These are phyloP conservation scores for Drosophila imparisetae DNA, from an alignment of 2,888 invertebrate species.

Conservation along the genomic window DNA sequence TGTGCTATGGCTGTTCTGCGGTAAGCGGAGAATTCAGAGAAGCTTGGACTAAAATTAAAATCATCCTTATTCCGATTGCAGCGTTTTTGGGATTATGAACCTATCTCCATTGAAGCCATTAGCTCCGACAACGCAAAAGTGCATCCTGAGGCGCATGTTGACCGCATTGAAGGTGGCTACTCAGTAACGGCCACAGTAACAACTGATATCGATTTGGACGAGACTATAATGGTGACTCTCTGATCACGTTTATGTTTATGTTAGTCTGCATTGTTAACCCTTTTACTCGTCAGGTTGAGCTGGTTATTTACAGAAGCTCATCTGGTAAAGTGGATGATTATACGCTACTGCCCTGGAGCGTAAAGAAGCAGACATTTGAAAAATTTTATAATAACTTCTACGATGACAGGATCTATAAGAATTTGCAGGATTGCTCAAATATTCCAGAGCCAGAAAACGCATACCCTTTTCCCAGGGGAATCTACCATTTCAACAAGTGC, in stretches of 20 bases:
- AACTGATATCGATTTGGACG: slow-evolving; percentile 4
- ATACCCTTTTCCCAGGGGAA: slow-evolving; percentile 1
- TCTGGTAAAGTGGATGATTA: slow-evolving; percentile 58
- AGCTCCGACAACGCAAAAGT: slow-evolving; percentile 2
- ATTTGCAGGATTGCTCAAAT: slow-evolving; percentile 48
- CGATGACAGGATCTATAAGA: slow-evolving; percentile 35
- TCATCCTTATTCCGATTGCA: not conserved
- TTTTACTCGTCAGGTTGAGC: slow-evolving; percentile 6
- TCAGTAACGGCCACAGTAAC: not conserved
- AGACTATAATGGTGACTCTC: slow-evolving; percentile 34
- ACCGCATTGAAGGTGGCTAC: slow-evolving; percentile 15
- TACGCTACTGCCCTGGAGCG: slow-evolving; percentile 31
- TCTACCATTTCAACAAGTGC: slow-evolving; percentile 28
- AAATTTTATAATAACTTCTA: slow-evolving; percentile 37
- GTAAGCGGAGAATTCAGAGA: slow-evolving; percentile 18
- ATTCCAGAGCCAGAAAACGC: slow-evolving; percentile 1
- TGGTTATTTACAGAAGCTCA: slow-evolving; percentile 29
- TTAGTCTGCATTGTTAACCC: not conserved
- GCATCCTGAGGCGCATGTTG: not conserved
- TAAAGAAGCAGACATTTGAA: slow-evolving; percentile 17
- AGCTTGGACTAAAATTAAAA: not conserved
- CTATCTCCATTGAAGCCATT: slow-evolving; percentile 11
- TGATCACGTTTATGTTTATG: not conserved
- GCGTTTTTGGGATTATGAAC: slow-evolving; percentile 61
- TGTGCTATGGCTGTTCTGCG: slow-evolving; percentile 6